These are phyloP conservation scores for Metopolophium dirhodum DNA, from an alignment of 1,140 invertebrate genomes.

Conservation along the genomic window DNA sequence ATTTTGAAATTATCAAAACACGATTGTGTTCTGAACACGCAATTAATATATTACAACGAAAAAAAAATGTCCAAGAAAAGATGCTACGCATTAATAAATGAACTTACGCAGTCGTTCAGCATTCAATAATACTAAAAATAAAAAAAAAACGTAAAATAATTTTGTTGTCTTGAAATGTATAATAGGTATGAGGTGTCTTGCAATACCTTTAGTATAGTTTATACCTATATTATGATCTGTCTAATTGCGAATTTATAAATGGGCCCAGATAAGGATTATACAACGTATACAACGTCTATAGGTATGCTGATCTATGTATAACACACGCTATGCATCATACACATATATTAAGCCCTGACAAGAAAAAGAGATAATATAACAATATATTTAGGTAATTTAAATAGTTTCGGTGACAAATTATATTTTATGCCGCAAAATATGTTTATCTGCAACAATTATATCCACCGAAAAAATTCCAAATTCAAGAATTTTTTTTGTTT, in stretches of 20 bases:
- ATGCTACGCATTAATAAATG: not conserved
- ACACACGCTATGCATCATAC: constrained; percentile 7
- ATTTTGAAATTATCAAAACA: not conserved
- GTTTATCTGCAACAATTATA: not conserved
- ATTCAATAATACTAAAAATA: not conserved
- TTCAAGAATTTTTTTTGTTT: not conserved
- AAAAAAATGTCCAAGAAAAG: not conserved
- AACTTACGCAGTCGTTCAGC: not conserved
- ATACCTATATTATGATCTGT: not conserved
- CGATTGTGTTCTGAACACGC: not conserved
- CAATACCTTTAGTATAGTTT: not conserved
- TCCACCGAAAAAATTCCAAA: not conserved
- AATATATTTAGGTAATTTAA: not conserved
- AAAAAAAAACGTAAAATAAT: not conserved
- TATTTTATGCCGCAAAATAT: not conserved
- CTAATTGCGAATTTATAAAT: not conserved
- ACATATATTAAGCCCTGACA: not conserved
- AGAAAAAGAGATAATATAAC: not conserved
- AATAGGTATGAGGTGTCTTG: not conserved
- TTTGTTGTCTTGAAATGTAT: not conserved
- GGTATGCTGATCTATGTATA: not conserved
- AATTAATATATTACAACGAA: not conserved
- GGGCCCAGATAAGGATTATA: not conserved
- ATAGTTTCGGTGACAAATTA: not conserved
- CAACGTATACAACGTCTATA: too few relatives aligned